Conservation (phyloP, 1,140 invertebrate species). For the Drosophila pseudoobscura region DNA sequence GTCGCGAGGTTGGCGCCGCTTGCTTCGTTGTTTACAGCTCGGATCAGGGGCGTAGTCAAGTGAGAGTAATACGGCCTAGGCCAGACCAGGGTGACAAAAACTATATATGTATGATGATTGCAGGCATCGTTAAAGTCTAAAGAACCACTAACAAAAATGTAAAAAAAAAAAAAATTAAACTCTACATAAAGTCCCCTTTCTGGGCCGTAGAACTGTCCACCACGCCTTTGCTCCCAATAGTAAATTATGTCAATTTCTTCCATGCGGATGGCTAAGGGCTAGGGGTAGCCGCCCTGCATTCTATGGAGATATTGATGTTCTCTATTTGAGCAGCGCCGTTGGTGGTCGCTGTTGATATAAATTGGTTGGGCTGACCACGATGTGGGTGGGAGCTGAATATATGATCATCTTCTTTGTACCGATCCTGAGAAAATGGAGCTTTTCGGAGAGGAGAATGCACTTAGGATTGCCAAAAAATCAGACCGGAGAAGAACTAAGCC, state of each 20-base stretch:
- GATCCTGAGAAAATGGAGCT: neutral
- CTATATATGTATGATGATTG: too few relatives aligned
- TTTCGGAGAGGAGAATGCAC: constrained; percentile 2
- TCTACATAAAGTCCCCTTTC: too few relatives aligned
- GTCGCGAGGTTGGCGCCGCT: constrained; percentile 24
- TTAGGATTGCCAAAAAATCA: constrained; percentile 12
- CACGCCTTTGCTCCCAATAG: constrained; percentile 32
- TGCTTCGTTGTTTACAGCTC: neutral
- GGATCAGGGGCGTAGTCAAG: too few relatives aligned
- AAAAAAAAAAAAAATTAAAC: too few relatives aligned
- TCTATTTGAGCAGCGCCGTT: constrained; percentile 63
- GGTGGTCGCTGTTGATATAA: constrained; percentile 61
- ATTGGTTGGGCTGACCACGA: constrained; percentile 38
- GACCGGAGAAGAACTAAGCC: constrained; percentile 1
- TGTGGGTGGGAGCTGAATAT: constrained; percentile 16
- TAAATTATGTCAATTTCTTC: constrained; percentile 70
- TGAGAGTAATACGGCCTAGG: too few relatives aligned
- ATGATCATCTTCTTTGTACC: constrained; percentile 19
- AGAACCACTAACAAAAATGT: too few relatives aligned
- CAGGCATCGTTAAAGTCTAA: too few relatives aligned
- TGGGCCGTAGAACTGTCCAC: too few relatives aligned
- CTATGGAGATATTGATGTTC: constrained; percentile 58
- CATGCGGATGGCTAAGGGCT: constrained; percentile 37
- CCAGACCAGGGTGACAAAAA: too few relatives aligned
- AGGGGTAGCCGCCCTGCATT: neutral